Conservation (phyloP, 2,888 invertebrate species). For the Lasioglossum lativentre region DNA sequence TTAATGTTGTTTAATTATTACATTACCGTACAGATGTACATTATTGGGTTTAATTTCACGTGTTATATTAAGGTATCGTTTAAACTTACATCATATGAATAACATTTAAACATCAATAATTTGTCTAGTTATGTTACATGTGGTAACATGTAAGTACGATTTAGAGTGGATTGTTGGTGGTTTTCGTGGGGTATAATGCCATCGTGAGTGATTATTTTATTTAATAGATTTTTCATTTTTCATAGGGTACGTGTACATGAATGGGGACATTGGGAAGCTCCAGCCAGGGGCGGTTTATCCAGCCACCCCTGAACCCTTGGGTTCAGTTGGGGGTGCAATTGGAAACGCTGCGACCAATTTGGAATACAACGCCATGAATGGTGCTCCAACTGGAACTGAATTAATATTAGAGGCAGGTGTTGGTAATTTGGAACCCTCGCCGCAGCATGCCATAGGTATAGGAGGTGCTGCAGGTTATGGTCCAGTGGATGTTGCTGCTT, state of each 20-base stretch:
- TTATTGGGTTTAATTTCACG: neutral
- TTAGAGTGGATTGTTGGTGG: conserved; percentile 5
- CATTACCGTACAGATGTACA: neutral
- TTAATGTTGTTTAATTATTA: neutral
- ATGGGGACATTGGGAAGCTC: conserved; percentile 92
- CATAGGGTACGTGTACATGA: conserved; percentile 92
- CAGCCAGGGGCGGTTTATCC: conserved; percentile 89
- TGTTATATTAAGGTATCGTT: neutral
- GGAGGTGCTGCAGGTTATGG: conserved; percentile 82
- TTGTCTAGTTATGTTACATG: conserved; percentile 30
- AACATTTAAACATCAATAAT: neutral
- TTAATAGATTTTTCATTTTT: conserved; percentile 64
- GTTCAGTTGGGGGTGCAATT: conserved; percentile 81
- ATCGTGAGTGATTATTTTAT: neutral
- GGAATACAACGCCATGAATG: conserved; percentile 84
- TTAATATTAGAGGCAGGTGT: conserved; percentile 82
- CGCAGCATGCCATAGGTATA: conserved; percentile 82
- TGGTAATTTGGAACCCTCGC: conserved; percentile 79
- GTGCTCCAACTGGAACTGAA: conserved; percentile 80
- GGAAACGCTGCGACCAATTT: conserved; percentile 79
- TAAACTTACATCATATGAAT: neutral
- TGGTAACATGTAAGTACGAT: conserved; percentile 41
- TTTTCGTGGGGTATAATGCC: neutral
- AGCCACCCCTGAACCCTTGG: conserved; percentile 89
- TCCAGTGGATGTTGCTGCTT: conserved; percentile 80